Evolutionary conservation across 2,113 vertebrate species (phyloP), one percentile per base, ranked within the genome.

Genomic region (Psittacara wagleri): DNA sequence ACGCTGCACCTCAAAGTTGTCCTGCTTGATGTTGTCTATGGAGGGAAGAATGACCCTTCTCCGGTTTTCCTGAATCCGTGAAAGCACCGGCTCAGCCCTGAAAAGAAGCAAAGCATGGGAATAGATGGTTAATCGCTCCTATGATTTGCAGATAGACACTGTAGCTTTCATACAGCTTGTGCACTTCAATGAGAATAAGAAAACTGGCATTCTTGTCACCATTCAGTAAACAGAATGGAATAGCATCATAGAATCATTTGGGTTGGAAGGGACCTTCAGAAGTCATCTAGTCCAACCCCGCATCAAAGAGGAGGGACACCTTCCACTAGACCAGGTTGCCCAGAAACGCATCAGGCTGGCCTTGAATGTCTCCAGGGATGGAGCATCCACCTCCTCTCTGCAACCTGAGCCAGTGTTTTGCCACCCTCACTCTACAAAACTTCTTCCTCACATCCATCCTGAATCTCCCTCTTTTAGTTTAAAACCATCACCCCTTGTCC

Each of bases 1-100:
- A n/a, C 98, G 99, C 94, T 99, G 99, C 95, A 99, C 98, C 97
- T 99, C 99, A 2, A 99, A 99, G 9, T 98, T 99, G 91, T 99
- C 99, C 59, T 99, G 98, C 82, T 99, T 99, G 97, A 99, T 99
- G 98, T 99, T 99, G 97, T 99, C 99, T 8, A 99, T 99, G 66
- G 99, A 99, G 4, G 99, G 99, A 41, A 99, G 97, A 91, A 99
- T 98, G 75, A 99, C 99, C 63, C 99, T 98, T 86, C 95, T 99
- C 84, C 97, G 97, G 92, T 99, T 98, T 33, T 99, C 99, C 95
- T 99, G 99, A 94, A 99, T 99, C 67, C 99, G 98, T 9, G 98
- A 98, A 7, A 99, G 98, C 48, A 99, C 98, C 0, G 99, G 99
- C 96, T 99, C 99, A 0, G 99, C 99, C 99, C 99, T 99, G 95